A percentile compares a stretch with the other conserved stretches of the same genome.
These are phyloP conservation scores for Schrankia costaestrigalis DNA, from an alignment of 2,888 invertebrate species.

Conservation along the genomic window DNA sequence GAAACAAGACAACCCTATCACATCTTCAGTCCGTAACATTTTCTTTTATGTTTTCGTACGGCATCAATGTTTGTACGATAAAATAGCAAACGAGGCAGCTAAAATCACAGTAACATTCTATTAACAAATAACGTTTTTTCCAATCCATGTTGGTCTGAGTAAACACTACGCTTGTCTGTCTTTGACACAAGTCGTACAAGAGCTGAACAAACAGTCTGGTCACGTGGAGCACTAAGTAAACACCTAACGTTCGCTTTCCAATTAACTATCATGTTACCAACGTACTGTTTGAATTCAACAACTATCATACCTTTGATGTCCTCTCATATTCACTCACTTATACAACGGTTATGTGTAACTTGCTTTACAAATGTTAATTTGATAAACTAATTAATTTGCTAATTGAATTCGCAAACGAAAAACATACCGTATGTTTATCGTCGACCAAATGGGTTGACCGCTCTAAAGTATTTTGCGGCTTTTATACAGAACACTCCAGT, in stretches of 20 bases:
- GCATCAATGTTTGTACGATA: no score
- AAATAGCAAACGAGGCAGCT: no score
- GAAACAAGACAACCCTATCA: no score
- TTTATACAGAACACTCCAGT: no score
- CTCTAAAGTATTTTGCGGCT: no score
- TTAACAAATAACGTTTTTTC: no score
- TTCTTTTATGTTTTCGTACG: no score
- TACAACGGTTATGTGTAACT: constrained; percentile 43
- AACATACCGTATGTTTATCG: no score
- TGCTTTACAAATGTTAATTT: constrained; percentile 38
- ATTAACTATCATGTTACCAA: constrained; percentile 62
- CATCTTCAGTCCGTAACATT: no score
- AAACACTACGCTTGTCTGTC: constrained; percentile 32
- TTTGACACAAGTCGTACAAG: constrained; percentile 64
- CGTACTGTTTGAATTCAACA: constrained; percentile 60
- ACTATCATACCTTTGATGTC: constrained; percentile 68
- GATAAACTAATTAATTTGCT: constrained; percentile 25
- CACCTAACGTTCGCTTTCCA: constrained; percentile 68
- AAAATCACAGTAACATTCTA: no score
- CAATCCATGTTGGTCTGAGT: background rate
- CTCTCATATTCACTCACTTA: constrained; percentile 48
- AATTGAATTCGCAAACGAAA: constrained; percentile 2
- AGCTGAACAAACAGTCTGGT: constrained; percentile 62
- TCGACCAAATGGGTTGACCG: no score
- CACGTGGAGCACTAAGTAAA: constrained; percentile 60